Evolutionary conservation across 1,140 invertebrate species (phyloP).

Genomic region (Calliphora vicina): DNA sequence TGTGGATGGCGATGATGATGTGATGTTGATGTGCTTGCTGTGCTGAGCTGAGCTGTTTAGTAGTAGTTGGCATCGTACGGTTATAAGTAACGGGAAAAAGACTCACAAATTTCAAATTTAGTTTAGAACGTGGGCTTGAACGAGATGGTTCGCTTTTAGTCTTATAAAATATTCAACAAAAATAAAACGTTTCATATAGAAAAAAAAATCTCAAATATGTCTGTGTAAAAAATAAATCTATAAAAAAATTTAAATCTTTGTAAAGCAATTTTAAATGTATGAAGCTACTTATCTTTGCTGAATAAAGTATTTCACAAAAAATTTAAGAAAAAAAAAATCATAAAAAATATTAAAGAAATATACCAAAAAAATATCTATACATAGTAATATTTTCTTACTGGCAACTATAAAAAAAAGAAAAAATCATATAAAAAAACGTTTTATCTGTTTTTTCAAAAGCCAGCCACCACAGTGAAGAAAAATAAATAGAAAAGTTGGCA

Average conservation of each 20-base stretch:
- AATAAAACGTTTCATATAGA: conserved; percentile 2
- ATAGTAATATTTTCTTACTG: neutral
- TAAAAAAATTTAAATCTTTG: neutral
- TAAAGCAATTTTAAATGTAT: neutral
- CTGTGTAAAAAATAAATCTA: neutral
- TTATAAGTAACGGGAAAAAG: conserved; percentile 1
- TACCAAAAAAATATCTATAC: neutral
- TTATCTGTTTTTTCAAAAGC: neutral
- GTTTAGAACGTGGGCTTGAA: conserved; percentile 42
- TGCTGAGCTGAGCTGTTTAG: neutral
- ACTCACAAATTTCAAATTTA: conserved; percentile 34
- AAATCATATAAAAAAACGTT: neutral
- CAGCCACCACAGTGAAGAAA: conserved; percentile 11
- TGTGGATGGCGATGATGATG: neutral
- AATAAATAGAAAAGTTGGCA: conserved; percentile 10
- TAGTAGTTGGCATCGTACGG: conserved; percentile 27
- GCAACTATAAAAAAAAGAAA: neutral
- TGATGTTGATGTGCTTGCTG: neutral
- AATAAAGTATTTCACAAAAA: neutral
- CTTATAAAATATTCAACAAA: conserved; percentile 13
- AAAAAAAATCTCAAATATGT: neutral
- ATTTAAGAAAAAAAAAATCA: neutral
- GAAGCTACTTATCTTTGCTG: neutral
- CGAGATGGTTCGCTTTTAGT: conserved; percentile 40
- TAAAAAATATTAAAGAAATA: neutral